Evolutionary conservation across 2,888 invertebrate species (phyloP), one percentile per base, ranked within the genome.

Genomic region (Adelphocoris suturalis): DNA sequence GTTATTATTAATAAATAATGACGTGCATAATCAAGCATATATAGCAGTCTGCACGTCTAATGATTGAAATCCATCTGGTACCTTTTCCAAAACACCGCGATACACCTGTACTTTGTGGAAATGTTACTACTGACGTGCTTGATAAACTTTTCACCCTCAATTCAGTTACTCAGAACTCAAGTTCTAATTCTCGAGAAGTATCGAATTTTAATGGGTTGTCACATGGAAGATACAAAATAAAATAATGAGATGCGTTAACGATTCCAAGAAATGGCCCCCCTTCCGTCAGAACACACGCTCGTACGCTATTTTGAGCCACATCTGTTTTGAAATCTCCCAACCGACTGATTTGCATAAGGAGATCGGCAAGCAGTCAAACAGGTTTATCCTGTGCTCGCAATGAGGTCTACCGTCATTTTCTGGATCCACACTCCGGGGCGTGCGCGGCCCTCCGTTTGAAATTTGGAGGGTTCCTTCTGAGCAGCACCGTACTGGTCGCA

Each of bases 281-380:
- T 68, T 23, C 68, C 68, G 23, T 11, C 23, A 37, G 37, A 23
- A 9, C 23, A 9, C 68, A 68, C 16, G 52, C 12, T 78, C 78
- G 46, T 19, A 2, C n/a, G 37, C 78, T 37, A 78, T 78, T 78
- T 14, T 16, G 78, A 46, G 78, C 19, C 46, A 14, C 78, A 78
- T 78, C 78, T 78, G 78, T 78, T 78, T 46, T 78, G 78, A 78
- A 78, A 47, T 46, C 28, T 16, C 78, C 78, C 78, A 78, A 47
- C 78, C 47, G 11, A 78, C 14, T 78, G 78, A 78, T 78, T 82
- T 52, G 52, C 82, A 82, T 52, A 52, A 82, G 82, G 52, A 82
- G 52, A 82, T 52, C 82, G 82, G 27, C 47, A 82, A 82, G 82
- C 19, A 27, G 82, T 82, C 82, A 47, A 47, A 82, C 82, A 23